Conservation (phyloP, 2,797 vertebrate species). For the Spheniscus humboldti region DNA sequence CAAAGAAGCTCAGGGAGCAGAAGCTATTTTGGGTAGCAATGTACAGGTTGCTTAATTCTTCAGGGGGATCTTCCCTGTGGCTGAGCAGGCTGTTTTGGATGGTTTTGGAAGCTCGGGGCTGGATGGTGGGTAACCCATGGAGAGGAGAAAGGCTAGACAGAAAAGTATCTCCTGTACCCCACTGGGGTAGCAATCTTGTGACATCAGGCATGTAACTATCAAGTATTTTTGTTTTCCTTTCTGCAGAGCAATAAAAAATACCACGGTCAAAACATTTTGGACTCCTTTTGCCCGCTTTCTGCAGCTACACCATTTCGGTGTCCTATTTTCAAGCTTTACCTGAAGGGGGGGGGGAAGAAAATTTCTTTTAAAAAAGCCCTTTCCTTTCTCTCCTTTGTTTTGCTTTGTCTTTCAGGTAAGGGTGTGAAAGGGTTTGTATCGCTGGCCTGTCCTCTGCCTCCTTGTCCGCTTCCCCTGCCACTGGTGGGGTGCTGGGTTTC, state of each 20-base stretch:
- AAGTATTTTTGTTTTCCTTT: neutral
- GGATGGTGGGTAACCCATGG: neutral
- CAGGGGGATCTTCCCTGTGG: neutral
- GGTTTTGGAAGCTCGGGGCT: neutral
- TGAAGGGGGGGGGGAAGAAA: neutral
- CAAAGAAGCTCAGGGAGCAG: neutral
- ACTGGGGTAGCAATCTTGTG: neutral
- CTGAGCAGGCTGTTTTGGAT: neutral
- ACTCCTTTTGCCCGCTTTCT: neutral
- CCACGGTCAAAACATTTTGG: neutral
- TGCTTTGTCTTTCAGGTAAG: neutral
- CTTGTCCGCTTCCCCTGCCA: neutral
- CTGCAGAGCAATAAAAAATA: neutral
- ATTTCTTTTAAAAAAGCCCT: neutral
- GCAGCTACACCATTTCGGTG: neutral
- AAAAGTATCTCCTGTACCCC: neutral
- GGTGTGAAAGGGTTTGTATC: neutral
- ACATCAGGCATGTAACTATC: neutral
- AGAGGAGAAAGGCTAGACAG: neutral
- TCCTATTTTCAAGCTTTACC: neutral
- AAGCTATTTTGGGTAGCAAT: neutral
- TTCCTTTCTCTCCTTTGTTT: neutral
- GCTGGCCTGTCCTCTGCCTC: neutral
- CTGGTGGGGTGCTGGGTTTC: fast-evolving
- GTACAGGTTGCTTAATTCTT: neutral